phyloP scores from a whole-genome alignment of 2,888 invertebrate species.

The Kuschelorhynchus macadamiae region DNA sequence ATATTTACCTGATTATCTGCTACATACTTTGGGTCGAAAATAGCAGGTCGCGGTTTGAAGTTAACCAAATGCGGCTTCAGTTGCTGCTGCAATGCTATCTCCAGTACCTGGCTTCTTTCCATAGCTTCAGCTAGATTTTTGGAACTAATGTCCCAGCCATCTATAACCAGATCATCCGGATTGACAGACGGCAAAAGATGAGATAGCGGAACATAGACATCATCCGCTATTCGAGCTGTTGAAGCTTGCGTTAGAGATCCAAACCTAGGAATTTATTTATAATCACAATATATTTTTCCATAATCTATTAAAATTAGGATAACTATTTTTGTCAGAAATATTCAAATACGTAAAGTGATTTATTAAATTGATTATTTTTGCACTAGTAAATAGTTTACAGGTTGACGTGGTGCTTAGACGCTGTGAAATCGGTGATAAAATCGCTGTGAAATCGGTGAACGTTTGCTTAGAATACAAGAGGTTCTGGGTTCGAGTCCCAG shows the following conservation, averaged over 20 bases:
- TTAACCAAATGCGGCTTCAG: constrained; percentile 79
- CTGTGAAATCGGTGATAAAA: no score
- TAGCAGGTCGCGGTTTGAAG: constrained; percentile 84
- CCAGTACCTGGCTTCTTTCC: constrained; percentile 89
- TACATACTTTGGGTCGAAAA: constrained; percentile 92
- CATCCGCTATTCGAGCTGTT: constrained; percentile 85
- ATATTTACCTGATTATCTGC: constrained; percentile 90
- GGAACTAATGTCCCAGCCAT: constrained; percentile 93
- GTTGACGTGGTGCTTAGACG: no score
- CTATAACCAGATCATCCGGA: constrained; percentile 89
- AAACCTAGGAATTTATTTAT: constrained; percentile 42
- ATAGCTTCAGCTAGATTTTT: constrained; percentile 89
- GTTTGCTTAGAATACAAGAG: no score
- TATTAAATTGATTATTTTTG: no score
- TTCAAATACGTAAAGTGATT: no score
- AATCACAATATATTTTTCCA: no score
- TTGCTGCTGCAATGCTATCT: constrained; percentile 84
- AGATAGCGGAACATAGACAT: constrained; percentile 82
- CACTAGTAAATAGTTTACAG: no score
- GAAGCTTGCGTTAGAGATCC: constrained; percentile 95
- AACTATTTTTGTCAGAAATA: no score
- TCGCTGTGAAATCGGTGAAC: no score
- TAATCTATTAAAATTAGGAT: no score
- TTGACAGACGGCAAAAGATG: constrained; percentile 85
- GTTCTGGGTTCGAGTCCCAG: no score